These are phyloP conservation scores for Murina feae DNA, from an alignment of 2,113 vertebrate species.

Conservation along the genomic window DNA sequence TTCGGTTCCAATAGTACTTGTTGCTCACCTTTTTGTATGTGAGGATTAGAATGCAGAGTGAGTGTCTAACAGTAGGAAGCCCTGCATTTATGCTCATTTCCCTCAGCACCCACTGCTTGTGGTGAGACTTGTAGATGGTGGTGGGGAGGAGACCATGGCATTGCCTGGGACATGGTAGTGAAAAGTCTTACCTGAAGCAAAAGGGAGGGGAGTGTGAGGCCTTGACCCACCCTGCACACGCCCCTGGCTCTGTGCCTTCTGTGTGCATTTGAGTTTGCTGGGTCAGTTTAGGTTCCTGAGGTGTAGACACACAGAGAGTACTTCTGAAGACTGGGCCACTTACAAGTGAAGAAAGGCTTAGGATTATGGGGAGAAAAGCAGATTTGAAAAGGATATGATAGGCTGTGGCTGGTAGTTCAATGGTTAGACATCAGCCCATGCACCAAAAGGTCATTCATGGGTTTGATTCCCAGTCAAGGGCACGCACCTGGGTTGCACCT, in stretches of 20 bases:
- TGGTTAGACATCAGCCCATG: no score
- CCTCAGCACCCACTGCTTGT: neutral
- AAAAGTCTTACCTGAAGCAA: neutral
- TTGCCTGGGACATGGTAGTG: neutral
- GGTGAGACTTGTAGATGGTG: neutral
- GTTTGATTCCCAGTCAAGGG: no score
- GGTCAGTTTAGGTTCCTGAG: neutral
- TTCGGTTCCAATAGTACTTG: rapidly evolving
- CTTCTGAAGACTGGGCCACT: neutral
- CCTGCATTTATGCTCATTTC: rapidly evolving
- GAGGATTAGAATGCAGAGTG: neutral
- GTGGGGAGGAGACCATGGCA: neutral
- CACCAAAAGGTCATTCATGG: no score
- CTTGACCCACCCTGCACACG: rapidly evolving
- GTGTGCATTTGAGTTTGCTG: rapidly evolving
- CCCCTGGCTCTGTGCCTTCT: neutral
- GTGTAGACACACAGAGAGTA: no score
- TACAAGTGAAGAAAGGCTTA: neutral
- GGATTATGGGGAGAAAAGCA: neutral
- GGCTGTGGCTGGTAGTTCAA: no score
- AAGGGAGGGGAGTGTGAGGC: neutral
- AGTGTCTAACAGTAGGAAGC: no score
- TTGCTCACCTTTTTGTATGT: neutral
- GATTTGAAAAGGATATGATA: neutral
- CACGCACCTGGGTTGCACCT: no score